These are phyloP conservation scores for Teinopalpus imperialis DNA, from an alignment of 2,888 invertebrate species.

Conservation along the genomic window DNA sequence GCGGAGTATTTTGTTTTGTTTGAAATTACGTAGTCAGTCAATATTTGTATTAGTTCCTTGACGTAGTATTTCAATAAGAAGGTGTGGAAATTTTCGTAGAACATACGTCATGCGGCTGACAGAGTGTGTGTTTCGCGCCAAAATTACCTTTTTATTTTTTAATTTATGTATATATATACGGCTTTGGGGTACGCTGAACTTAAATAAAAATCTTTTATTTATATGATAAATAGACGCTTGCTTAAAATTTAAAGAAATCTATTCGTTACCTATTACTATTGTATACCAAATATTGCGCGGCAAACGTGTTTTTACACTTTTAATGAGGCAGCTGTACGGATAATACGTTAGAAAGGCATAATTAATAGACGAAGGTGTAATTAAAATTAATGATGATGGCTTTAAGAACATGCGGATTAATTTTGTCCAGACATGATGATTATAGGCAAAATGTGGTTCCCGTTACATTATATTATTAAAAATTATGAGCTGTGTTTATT, in stretches of 20 bases:
- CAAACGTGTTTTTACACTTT: not conserved
- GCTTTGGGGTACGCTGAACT: too few relatives aligned
- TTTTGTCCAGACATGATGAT: constrained; percentile 3
- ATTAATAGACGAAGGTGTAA: constrained; percentile 13
- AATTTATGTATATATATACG: too few relatives aligned
- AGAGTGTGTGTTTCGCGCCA: constrained; percentile 19
- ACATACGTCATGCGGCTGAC: constrained; percentile 48
- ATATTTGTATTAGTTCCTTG: constrained; percentile 57
- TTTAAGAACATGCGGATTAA: constrained; percentile 6
- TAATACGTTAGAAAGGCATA: constrained; percentile 15
- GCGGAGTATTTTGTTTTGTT: constrained; percentile 28
- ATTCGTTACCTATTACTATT: too few relatives aligned
- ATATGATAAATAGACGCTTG: too few relatives aligned
- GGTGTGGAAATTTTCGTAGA: constrained; percentile 70
- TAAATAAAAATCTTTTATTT: too few relatives aligned
- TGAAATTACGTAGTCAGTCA: constrained; percentile 53
- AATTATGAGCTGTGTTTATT: not conserved
- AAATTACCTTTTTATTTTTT: too few relatives aligned
- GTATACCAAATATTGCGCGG: too few relatives aligned
- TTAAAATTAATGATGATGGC: constrained; percentile 17
- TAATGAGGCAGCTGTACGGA: constrained; percentile 16
- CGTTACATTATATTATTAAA: constrained; percentile 1
- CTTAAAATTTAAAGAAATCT: too few relatives aligned
- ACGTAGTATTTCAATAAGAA: constrained; percentile 51
- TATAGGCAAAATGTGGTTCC: not conserved